Evolutionary conservation across 2,797 vertebrate species (phyloP), one percentile per base, ranked within the genome.

Genomic region (Leptoclinus maculatus): DNA sequence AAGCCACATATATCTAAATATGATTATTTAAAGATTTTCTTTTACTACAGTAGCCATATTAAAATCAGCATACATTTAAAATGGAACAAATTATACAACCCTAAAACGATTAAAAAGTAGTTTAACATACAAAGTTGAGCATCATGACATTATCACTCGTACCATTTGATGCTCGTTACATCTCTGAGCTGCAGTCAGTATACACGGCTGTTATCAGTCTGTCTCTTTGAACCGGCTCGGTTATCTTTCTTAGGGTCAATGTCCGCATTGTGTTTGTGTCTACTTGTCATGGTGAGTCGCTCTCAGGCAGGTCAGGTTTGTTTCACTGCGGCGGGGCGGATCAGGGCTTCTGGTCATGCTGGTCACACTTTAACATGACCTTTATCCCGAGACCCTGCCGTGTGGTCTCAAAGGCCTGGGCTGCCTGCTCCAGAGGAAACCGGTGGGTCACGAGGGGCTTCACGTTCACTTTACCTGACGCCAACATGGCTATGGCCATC

Each of bases 361-460:
- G 92, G 92, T 99, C 97, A 86, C 98, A 99, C 88, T 99, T 99
- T 72, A 99, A 94, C 97, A 99, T 99, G 90, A 99, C 95, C 93
- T 99, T 99, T 74, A 99, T 85, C 38, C 98, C 98, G 2, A 95
- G 49, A 0, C 97, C 96, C 92, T 96, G 96, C 81, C 75, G 96
- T 1, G 97, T 96, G 65, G 96, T 96, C 92, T 99, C 98, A 23
- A 99, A 99, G 0, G 98, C 98, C 82, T 98, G 92, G 12, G 93
- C 76, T 2, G 97, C 98, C 89, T 97, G 95, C 87, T 99, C 97
- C 95, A 99, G 92, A 10, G 97, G 96, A 78, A 99, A 99, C 5
- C 98, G 96, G 80, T 99, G 98, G 0, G 98, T 99, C 62, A 99
- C 96, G 66, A 99, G 94, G 4, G 97, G 96, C 86, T 96, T 97